Percentiles rank a stretch among this genome's conserved stretches.
phyloP scores from a whole-genome alignment of 2,888 invertebrate genomes.

The Xanthorhoe designata region DNA sequence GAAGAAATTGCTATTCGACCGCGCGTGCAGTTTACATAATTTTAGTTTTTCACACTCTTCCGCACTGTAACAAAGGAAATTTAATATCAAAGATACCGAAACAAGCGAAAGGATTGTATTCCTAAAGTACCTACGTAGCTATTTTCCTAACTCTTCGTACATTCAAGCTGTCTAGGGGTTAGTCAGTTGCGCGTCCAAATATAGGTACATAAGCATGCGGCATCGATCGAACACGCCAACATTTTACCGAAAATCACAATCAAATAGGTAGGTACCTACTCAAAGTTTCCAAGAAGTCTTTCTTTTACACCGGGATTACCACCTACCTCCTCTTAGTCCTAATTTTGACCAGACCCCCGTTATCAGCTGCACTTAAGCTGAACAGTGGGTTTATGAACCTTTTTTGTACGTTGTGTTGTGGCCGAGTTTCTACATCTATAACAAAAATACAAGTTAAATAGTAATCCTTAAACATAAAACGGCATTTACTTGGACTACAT shows the following conservation, averaged over 20 bases:
- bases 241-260: too few relatives aligned
- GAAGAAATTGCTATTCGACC: constrained; percentile 63
- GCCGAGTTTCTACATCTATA: constrained; percentile 34
- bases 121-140: too few relatives aligned
- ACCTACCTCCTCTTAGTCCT: constrained; percentile 69
- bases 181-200: too few relatives aligned
- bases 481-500: neutral
- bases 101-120: too few relatives aligned
- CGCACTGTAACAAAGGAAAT: constrained; percentile 49
- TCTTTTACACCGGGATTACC: neutral
- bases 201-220: too few relatives aligned
- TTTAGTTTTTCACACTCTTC: constrained; percentile 73
- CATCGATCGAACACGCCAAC: too few relatives aligned
- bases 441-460: constrained; percentile 7
- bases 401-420: constrained; percentile 56
- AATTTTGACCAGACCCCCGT: constrained; percentile 55
- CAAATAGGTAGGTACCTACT: too few relatives aligned
- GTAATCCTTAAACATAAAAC: too few relatives aligned
- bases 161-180: too few relatives aligned
- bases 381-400: constrained; percentile 68
- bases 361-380: constrained; percentile 53
- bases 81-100: neutral
- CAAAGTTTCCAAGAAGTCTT: neutral
- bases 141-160: too few relatives aligned
- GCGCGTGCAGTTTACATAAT: constrained; percentile 75